phyloP scores from a whole-genome alignment of 2,888 invertebrate species.

The Helleia helle region DNA sequence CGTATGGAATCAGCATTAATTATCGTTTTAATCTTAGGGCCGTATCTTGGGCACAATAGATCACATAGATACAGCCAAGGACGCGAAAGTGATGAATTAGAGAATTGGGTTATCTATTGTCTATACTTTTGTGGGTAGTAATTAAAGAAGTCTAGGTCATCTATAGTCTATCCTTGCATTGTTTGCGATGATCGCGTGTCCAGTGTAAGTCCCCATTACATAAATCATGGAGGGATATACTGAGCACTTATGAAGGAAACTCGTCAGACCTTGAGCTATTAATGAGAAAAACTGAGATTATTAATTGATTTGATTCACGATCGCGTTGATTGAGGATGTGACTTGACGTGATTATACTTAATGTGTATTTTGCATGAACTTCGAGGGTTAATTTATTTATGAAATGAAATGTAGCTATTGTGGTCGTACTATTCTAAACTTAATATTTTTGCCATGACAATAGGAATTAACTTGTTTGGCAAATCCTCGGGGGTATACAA shows the following conservation, averaged over 20 bases:
- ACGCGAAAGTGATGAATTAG: slow-evolving; percentile 53
- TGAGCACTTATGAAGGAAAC: slow-evolving; percentile 39
- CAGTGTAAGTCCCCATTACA: slow-evolving; percentile 66
- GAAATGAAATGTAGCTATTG: too few species aligned
- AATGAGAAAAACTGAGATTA: slow-evolving; percentile 12
- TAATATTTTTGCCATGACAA: too few species aligned
- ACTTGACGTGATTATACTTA: too few species aligned
- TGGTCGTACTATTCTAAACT: too few species aligned
- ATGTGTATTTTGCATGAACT: too few species aligned
- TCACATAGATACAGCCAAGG: slow-evolving; percentile 71
- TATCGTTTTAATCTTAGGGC: slow-evolving; percentile 70
- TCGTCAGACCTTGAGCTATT: slow-evolving; percentile 51
- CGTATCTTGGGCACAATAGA: slow-evolving; percentile 69
- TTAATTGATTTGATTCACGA: too few species aligned
- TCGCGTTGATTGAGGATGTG: too few species aligned
- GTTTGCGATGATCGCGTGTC: slow-evolving; percentile 63
- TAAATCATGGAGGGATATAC: slow-evolving; percentile 60
- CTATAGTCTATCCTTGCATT: slow-evolving; percentile 64
- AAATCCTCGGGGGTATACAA: too few species aligned
- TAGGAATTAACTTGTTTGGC: too few species aligned
- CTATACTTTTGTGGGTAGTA: slow-evolving; percentile 54
- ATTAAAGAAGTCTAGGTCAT: slow-evolving; percentile 68
- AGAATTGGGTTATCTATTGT: slow-evolving; percentile 64
- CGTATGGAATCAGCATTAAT: slow-evolving; percentile 75
- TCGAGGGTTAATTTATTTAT: too few species aligned